Evolutionary conservation across 1,140 invertebrate genomes (phyloP), one percentile per base, ranked within the genome.

Genomic region (Drosophila rufa): DNA sequence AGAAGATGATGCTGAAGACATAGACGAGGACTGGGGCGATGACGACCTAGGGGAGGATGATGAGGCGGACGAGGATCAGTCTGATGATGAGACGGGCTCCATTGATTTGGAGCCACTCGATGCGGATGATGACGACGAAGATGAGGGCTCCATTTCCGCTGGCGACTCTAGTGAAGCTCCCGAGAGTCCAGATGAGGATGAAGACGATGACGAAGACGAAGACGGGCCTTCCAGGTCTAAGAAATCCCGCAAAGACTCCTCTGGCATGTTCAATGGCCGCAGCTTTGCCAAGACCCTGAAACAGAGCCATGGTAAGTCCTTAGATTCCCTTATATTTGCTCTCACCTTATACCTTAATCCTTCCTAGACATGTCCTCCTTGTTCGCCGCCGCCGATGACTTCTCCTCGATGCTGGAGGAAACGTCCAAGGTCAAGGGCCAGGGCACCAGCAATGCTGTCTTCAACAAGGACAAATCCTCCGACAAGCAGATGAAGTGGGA

Each of bases 381-480:
- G 33, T 96, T 96, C 87, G 95, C 95, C n/a, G 95, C 95, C 1
- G 95, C 95, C 0, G 96, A 96, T 93, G 95, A 96, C 85, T 96
- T 96, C 85, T 95, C 96, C 1, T 95, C 95, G 22, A 93, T 96
- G 77, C 80, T 96, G 42, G 96, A 96, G 90, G 94, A 96, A 68
- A 95, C 95, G 30, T 95, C 95, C 3, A 93, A 94, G 46, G 94
- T 94, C 2, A 95, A 94, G 62, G 95, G 95, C 68, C 94, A 95
- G 55, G 95, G 95, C 15, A 94, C 95, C 15, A 95, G 94, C 58
- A 94, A 95, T 82, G 94, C 94, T 0, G 93, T 96, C 0, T 94
- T 94, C 12, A 95, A 95, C 71, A 94, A 93, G 17, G 96, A 96
- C 75, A 96, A 96, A 71, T 94, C 95, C 4, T 95, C 94, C 73